phyloP scores from a whole-genome alignment of 2,113 vertebrate species.

The Proterorhinus semilunaris region DNA sequence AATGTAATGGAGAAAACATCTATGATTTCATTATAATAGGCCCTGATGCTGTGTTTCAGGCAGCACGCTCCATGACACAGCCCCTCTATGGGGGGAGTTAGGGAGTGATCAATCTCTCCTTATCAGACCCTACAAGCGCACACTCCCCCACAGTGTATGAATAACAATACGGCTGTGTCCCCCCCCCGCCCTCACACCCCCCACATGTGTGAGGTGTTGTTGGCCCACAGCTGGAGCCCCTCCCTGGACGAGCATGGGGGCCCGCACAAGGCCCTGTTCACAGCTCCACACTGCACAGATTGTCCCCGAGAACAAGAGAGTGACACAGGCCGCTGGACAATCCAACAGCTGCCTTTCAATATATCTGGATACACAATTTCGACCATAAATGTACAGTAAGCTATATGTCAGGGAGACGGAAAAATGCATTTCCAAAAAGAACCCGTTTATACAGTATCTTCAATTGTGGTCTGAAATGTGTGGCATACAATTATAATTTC shows the following conservation, averaged over 20 bases:
- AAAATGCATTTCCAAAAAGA: not conserved
- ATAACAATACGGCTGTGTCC: constrained; percentile 74
- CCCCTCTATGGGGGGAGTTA: constrained; percentile 42
- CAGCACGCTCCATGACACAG: constrained; percentile 19
- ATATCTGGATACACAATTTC: constrained; percentile 56
- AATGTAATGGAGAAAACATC: too few relatives aligned
- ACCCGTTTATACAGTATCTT: too few relatives aligned
- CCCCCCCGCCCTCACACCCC: constrained; percentile 52
- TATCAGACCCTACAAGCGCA: constrained; percentile 55
- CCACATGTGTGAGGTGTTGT: constrained; percentile 79
- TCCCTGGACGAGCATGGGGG: constrained; percentile 70
- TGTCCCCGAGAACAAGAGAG: constrained; percentile 75
- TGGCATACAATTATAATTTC: too few relatives aligned
- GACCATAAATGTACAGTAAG: constrained; percentile 3
- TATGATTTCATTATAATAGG: not conserved
- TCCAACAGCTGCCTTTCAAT: constrained; percentile 79
- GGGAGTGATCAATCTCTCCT: constrained; percentile 71
- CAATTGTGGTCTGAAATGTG: not conserved
- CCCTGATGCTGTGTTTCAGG: constrained; percentile 1
- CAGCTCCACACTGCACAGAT: constrained; percentile 77
- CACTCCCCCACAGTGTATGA: constrained; percentile 45
- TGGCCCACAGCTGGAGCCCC: constrained; percentile 80
- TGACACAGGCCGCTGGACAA: constrained; percentile 75
- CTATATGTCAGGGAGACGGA: not conserved
- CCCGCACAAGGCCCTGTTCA: constrained; percentile 79